phyloP scores from a whole-genome alignment of 2,888 invertebrate genomes.

The Drosophila prostipennis region DNA sequence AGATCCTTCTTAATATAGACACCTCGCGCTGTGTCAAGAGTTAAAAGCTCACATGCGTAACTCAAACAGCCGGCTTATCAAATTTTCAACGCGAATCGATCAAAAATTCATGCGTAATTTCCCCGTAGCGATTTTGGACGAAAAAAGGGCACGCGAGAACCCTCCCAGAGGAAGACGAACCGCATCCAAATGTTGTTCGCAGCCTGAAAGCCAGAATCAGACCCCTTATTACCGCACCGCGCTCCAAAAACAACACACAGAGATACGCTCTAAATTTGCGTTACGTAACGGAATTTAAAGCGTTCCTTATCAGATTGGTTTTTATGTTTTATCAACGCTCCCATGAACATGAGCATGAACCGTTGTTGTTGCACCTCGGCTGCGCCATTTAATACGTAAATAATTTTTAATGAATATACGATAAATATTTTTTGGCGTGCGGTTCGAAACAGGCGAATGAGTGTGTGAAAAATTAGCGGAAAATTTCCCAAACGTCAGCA shows the following conservation, averaged over 20 bases:
- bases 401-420: conserved; percentile 76
- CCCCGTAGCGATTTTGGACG: conserved; percentile 28
- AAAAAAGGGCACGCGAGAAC: conserved; percentile 8
- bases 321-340: conserved; percentile 77
- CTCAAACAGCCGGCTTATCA: conserved; percentile 59
- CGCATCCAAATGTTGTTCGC: conserved; percentile 44
- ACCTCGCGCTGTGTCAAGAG: background rate
- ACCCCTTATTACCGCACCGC: conserved; percentile 21
- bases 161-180: conserved; percentile 33
- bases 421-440: conserved; percentile 70
- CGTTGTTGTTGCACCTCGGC: conserved; percentile 39
- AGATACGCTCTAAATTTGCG: conserved; percentile 83
- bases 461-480: conserved; percentile 74
- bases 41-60: conserved; percentile 49
- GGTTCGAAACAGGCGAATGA: conserved; percentile 51
- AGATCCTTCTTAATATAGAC: background rate
- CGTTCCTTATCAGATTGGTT: conserved; percentile 83
- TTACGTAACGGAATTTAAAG: conserved; percentile 84
- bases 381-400: conserved; percentile 73
- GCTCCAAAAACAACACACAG: conserved; percentile 32
- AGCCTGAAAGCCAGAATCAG: conserved; percentile 25
- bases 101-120: conserved; percentile 62
- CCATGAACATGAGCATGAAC: conserved; percentile 36
- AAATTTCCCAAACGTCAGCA: conserved; percentile 68
- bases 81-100: conserved; percentile 66